Evolutionary conservation across 2,113 vertebrate genomes (phyloP), one percentile per base, ranked within the genome.

Genomic region (Globicephala melas): DNA sequence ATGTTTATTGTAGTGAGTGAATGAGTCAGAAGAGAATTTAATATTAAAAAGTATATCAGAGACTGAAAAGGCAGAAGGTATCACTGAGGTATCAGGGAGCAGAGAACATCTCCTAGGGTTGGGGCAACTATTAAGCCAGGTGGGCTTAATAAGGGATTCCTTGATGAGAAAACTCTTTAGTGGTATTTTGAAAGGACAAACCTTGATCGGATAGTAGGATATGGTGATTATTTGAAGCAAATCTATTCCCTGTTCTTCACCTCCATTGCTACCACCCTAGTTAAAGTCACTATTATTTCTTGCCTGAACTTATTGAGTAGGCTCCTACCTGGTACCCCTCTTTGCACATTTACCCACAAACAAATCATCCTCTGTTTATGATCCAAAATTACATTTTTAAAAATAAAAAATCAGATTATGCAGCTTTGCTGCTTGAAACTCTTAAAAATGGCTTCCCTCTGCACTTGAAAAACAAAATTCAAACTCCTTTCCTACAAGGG

Each of bases 21-120:
- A 77, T 25, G 44, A 91, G 36, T 84, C 4, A 81, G 31, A 95
- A 93, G n/a, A 85, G 1, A 95, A 86, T 86, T 87, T 94, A 79
- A 83, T 87, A 65, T 74, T 41, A 28, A 91, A 94, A 94, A 9
- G 18, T 63, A 0, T 53, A 83, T 70, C 55, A 83, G 20, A 93
- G 41, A 74, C 12, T 80, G 36, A 96, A 95, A 83, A 68, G 5
- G 28, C 5, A 91, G 79, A 86, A n/a, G 11, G 18, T 23, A 31
- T 86, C 25, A 73, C 36, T 36, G 50, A 89, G 41, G 8, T 58
- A 92, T 77, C 13, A 77, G 41, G 67, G 89, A 86, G 31, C 4
- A 92, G 12, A 4, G 8, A 65, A 82, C 55, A 77, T 6, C 2
- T 74, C 26, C 38, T 53, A 47, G 1, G 14, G 10, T 23, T 86